Conservation (phyloP, 2,797 vertebrate genomes). For the Aphelocoma californica region DNA sequence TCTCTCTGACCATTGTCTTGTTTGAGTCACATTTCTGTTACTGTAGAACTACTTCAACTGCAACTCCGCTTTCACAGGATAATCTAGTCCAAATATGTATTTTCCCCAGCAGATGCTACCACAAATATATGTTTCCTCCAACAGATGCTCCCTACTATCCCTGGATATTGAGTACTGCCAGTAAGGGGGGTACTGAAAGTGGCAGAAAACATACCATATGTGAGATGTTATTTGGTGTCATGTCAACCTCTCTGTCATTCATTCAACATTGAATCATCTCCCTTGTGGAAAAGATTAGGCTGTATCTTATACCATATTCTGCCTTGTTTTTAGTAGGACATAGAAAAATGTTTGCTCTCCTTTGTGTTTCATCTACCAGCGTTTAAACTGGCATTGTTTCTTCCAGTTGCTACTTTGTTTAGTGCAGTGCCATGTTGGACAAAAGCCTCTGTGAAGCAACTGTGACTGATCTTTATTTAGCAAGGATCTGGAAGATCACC, state of each 20-base stretch:
- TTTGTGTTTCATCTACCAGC: not conserved
- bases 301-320: not conserved
- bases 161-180: not conserved
- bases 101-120: not conserved
- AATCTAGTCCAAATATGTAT: not conserved
- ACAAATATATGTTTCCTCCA: not conserved
- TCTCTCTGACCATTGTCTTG: not conserved
- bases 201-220: not conserved
- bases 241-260: not conserved
- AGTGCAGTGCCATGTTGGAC: not conserved
- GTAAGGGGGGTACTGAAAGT: not conserved
- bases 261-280: not conserved
- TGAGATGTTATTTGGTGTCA: not conserved
- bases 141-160: not conserved
- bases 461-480: slow-evolving; percentile 12
- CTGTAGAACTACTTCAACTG: not conserved
- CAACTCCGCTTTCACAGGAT: not conserved
- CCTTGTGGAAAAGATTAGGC: not conserved
- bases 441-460: slow-evolving; percentile 19
- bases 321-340: not conserved
- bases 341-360: not conserved
- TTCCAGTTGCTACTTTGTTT: not conserved
- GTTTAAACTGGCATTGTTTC: not conserved
- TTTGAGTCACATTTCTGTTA: not conserved
- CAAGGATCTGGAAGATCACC: not conserved